Evolutionary conservation across 2,888 invertebrate genomes (phyloP).

Genomic region (Empis livida): DNA sequence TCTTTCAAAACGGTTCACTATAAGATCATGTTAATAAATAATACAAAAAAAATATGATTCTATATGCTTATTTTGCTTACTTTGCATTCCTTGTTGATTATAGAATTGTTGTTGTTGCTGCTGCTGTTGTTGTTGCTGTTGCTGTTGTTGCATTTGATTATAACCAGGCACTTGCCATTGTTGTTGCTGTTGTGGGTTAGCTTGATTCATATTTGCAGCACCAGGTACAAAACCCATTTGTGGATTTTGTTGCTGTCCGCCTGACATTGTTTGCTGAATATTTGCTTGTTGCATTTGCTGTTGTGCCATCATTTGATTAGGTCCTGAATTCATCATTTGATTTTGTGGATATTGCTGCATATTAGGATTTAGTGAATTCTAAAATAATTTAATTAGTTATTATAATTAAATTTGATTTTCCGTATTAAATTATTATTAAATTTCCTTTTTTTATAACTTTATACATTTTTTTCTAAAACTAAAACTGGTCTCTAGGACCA

Average conservation of each 20-base stretch:
- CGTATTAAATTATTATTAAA: no score
- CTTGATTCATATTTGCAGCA: conserved; percentile 33
- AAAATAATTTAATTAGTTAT: background rate
- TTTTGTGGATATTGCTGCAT: conserved; percentile 34
- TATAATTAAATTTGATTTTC: background rate
- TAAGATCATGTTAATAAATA: background rate
- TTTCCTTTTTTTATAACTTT: no score
- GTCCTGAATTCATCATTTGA: conserved; percentile 30
- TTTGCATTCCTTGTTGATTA: conserved; percentile 32
- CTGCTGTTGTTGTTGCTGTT: conserved; percentile 18
- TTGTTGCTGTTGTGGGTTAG: conserved; percentile 37
- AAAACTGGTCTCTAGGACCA: no score
- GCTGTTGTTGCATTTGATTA: conserved; percentile 24
- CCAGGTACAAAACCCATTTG: conserved; percentile 32
- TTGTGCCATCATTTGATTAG: conserved; percentile 37
- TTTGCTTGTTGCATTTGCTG: conserved; percentile 29
- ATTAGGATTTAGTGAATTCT: conserved; percentile 30
- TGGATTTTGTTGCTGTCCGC: conserved; percentile 26
- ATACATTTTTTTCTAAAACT: no score
- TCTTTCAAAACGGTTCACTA: conserved; percentile 36
- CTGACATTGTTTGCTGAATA: conserved; percentile 26
- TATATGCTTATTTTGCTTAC: conserved; percentile 16
- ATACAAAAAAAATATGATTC: background rate
- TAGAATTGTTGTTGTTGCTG: conserved; percentile 24
- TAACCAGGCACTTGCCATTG: conserved; percentile 30